Evolutionary conservation across 2,888 invertebrate genomes (phyloP).

Genomic region (Drosophila paracracens): DNA sequence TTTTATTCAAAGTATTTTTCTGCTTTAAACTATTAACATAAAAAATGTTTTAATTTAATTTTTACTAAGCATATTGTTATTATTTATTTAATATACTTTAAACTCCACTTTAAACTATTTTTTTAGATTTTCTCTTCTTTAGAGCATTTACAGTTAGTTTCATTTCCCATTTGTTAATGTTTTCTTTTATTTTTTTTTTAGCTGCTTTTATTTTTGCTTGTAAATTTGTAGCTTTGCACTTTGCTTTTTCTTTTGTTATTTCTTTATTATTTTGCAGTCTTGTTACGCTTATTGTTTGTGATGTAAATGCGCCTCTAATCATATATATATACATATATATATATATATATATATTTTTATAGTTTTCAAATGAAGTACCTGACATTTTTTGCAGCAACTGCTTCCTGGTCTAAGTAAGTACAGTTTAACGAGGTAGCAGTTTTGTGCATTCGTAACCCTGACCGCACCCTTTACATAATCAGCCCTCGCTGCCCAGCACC

Average conservation of each 20-base stretch:
- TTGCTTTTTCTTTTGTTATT: neutral
- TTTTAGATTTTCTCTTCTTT: neutral
- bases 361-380: neutral
- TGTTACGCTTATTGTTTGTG: neutral
- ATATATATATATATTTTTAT: neutral
- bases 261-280: neutral
- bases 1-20: too few relatives aligned
- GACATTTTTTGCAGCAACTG: conserved; percentile 9
- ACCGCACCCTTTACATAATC: conserved; percentile 57
- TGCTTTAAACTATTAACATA: too few relatives aligned
- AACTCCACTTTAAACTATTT: too few relatives aligned
- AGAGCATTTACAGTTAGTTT: neutral
- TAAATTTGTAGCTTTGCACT: neutral
- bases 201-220: conserved; percentile 5
- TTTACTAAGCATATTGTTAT: too few relatives aligned
- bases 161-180: conserved; percentile 7
- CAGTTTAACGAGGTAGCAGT: conserved; percentile 13
- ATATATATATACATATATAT: neutral
- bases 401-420: conserved; percentile 22
- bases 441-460: conserved; percentile 47
- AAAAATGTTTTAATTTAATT: too few relatives aligned
- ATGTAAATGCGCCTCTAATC: neutral
- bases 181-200: neutral
- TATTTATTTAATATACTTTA: too few relatives aligned
- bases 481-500: neutral